Evolutionary conservation across 2,888 invertebrate genomes (phyloP), one percentile per base, ranked within the genome.

Genomic region (Phyllotreta cruciferae): DNA sequence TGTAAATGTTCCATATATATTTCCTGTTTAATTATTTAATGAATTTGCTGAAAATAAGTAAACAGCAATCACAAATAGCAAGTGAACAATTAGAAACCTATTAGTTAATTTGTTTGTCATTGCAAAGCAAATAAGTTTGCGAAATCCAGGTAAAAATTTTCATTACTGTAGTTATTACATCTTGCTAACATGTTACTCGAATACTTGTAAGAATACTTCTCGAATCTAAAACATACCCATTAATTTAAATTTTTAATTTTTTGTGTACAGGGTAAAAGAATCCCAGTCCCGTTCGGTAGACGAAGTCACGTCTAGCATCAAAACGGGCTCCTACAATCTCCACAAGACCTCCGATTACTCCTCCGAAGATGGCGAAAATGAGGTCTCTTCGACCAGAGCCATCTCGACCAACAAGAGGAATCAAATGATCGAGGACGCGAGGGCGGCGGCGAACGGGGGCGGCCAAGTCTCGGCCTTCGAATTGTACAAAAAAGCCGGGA

Each of bases 401-500:
- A 82, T 75, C 80, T 83, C 35, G 80, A 84, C 69, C 82, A 86
- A 83, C 68, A 72, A 76, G 11, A 76, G 70, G 44, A 79, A 79
- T 70, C 78, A 78, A 63, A 66, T 78, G 7, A 69, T 75, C 81
- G 86, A 80, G 81, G 85, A 80, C 83, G 85, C 81, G 79, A 83
- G 66, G 82, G 84, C 75, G 82, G 84, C 73, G 79, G 84, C 66
- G 80, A 84, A 38, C 82, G 85, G 80, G 76, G 84, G 70, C 77
- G 84, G 77, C 68, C 84, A 86, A 1, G 86, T 88, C 70, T 85
- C 89, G 61, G 91, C 91, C 9, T 88, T 89, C 75, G 85, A 88
- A 72, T 85, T 91, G 66, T 92, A 92, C 80, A 89, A 87, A 80
- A 86, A 88, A 80, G 90, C 90, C 37, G 90, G 90, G 62, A 90